Conservation (phyloP, 1,140 invertebrate genomes). For the Solen grandis region DNA sequence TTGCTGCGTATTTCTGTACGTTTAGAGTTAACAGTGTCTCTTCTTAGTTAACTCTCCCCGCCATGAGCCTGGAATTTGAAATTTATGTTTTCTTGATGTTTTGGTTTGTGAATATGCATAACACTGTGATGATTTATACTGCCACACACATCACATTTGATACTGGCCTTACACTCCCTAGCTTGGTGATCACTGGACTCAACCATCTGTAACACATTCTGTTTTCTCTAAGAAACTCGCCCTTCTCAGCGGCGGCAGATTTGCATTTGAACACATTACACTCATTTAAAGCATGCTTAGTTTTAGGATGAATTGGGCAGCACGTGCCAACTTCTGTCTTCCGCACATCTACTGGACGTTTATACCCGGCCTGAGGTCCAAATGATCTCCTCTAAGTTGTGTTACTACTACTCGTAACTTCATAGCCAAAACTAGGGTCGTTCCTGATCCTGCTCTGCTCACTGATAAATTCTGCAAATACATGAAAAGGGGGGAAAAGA, state of each 20-base stretch:
- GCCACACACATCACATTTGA: not conserved
- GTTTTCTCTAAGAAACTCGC: conserved; percentile 44
- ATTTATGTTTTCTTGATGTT: not conserved
- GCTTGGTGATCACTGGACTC: conserved; percentile 27
- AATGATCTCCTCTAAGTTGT: not conserved
- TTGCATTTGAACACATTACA: conserved; percentile 19
- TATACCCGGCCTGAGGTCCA: not conserved
- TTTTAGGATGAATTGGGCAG: conserved; percentile 16
- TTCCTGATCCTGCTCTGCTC: conserved; percentile 28
- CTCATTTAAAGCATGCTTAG: conserved; percentile 5
- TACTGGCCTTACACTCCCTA: not conserved
- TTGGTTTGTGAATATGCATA: not conserved
- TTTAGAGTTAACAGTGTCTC: conserved; percentile 1
- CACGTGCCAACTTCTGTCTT: not conserved
- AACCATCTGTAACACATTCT: conserved; percentile 55
- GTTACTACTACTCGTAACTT: not conserved
- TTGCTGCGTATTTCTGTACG: conserved; percentile 11
- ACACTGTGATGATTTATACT: not conserved
- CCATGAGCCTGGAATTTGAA: not conserved
- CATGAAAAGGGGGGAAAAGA: conserved; percentile 49
- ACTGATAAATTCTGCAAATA: conserved; percentile 16
- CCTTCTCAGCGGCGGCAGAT: conserved; percentile 2
- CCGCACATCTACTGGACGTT: conserved; percentile 4
- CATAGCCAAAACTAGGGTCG: conserved; percentile 27
- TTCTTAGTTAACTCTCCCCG: conserved; percentile 12